phyloP scores from a whole-genome alignment of 1,140 invertebrate genomes.

The Diachasmimorpha longicaudata region DNA sequence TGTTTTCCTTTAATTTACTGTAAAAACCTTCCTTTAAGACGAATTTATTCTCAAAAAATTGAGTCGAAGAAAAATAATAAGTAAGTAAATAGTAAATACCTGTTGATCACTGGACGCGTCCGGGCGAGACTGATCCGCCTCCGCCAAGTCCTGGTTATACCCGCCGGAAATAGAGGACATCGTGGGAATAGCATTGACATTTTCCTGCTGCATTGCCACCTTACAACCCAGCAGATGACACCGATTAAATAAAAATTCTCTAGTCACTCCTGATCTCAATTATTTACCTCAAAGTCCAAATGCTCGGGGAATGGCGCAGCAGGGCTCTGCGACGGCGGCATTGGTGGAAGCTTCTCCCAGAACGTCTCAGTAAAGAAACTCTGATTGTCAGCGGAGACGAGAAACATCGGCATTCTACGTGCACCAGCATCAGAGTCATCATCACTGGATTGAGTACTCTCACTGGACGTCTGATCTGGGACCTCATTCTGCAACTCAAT shows the following conservation, averaged over 20 bases:
- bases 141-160: conserved; percentile 61
- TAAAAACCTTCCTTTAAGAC: no score
- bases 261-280: neutral
- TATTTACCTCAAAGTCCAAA: conserved; percentile 40
- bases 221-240: conserved; percentile 11
- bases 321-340: conserved; percentile 32
- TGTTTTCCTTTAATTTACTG: no score
- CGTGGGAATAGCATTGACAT: conserved; percentile 23
- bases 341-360: conserved; percentile 32
- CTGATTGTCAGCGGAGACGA: conserved; percentile 40
- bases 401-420: no score
- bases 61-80: no score
- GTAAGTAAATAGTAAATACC: conserved; percentile 18
- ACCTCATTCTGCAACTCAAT: conserved; percentile 42
- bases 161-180: conserved; percentile 36
- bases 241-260: neutral
- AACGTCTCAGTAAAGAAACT: conserved; percentile 36
- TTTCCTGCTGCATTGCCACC: conserved; percentile 29
- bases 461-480: conserved; percentile 47
- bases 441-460: conserved; percentile 54
- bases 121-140: conserved; percentile 61
- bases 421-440: conserved; percentile 50
- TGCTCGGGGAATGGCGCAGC: conserved; percentile 37
- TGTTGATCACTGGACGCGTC: conserved; percentile 47
- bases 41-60: no score